Conservation (phyloP, 2,113 vertebrate species). For the Ptychochromis oligacanthus region DNA sequence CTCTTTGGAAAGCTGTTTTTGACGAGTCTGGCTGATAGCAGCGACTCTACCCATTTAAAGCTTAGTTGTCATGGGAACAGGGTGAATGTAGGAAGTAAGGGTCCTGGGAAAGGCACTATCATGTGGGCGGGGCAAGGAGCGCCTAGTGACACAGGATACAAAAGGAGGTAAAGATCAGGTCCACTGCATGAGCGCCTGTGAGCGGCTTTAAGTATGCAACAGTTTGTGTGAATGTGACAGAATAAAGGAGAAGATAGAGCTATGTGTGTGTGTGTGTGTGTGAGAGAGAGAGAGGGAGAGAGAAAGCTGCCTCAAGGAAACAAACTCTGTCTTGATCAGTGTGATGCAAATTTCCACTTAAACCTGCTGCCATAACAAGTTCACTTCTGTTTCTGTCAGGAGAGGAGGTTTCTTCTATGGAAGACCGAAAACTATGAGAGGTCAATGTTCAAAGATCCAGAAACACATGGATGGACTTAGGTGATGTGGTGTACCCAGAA, state of each 20-base stretch:
- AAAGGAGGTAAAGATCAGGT: constrained; percentile 75
- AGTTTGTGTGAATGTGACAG: constrained; percentile 50
- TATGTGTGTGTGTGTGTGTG: constrained; percentile 15
- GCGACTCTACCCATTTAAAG: constrained; percentile 65
- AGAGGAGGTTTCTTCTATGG: constrained; percentile 19
- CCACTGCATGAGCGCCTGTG: constrained; percentile 52
- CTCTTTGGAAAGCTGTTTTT: constrained; percentile 55
- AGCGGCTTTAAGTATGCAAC: constrained; percentile 51
- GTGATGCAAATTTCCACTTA: constrained; percentile 38
- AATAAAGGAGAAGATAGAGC: constrained; percentile 27
- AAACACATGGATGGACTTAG: constrained; percentile 68
- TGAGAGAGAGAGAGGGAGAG: background rate
- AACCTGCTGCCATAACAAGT: constrained; percentile 6
- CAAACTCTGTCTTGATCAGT: constrained; percentile 20
- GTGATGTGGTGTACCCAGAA: constrained; percentile 65
- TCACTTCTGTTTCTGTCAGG: constrained; percentile 17
- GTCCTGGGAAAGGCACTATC: constrained; percentile 80
- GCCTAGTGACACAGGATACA: constrained; percentile 72
- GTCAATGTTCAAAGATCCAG: constrained; percentile 54
- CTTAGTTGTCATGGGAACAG: constrained; percentile 76
- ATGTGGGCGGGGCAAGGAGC: constrained; percentile 74
- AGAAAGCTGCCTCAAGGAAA: constrained; percentile 9
- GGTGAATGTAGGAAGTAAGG: constrained; percentile 79
- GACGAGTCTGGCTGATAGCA: constrained; percentile 71
- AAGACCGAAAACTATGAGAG: constrained; percentile 24